A percentile compares a stretch with the other conserved stretches of the same genome.
Conservation (phyloP, 2,113 vertebrate species). For the Corvus hawaiiensis region DNA sequence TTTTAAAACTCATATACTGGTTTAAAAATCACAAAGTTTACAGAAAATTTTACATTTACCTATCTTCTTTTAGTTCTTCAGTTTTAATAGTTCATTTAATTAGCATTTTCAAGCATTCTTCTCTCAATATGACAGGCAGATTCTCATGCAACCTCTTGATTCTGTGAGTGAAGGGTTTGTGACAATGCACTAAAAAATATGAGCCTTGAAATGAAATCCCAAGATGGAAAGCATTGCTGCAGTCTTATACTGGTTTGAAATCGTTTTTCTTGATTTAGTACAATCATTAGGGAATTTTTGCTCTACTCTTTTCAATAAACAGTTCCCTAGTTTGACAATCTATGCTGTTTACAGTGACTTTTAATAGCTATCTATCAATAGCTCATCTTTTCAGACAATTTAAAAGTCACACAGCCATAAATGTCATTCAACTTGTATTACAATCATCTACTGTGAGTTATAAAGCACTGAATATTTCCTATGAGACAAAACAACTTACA, state of each 20-base stretch:
- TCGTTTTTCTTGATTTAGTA: background rate
- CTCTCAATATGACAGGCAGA: background rate
- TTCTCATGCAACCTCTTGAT: background rate
- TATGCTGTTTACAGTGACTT: constrained; percentile 28
- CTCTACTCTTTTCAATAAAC: constrained; percentile 6
- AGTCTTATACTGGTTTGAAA: background rate
- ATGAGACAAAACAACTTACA: constrained; percentile 59
- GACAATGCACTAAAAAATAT: background rate
- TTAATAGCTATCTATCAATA: constrained; percentile 40
- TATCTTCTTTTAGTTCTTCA: background rate
- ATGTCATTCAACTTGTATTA: constrained; percentile 64
- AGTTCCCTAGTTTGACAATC: constrained; percentile 8
- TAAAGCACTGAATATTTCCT: constrained; percentile 63
- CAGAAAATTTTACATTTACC: background rate
- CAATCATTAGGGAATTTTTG: constrained; percentile 26
- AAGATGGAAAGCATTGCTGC: background rate
- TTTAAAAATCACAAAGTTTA: background rate
- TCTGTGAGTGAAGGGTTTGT: background rate
- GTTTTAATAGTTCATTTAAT: background rate
- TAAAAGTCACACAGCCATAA: constrained; percentile 57
- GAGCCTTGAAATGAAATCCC: constrained; percentile 15
- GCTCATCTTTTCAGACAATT: constrained; percentile 33
- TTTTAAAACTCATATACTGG: background rate
- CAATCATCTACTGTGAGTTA: constrained; percentile 47
- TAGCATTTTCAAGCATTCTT: background rate